Conservation (phyloP, 2,113 vertebrate genomes). For the Tachysurus vachellii region DNA sequence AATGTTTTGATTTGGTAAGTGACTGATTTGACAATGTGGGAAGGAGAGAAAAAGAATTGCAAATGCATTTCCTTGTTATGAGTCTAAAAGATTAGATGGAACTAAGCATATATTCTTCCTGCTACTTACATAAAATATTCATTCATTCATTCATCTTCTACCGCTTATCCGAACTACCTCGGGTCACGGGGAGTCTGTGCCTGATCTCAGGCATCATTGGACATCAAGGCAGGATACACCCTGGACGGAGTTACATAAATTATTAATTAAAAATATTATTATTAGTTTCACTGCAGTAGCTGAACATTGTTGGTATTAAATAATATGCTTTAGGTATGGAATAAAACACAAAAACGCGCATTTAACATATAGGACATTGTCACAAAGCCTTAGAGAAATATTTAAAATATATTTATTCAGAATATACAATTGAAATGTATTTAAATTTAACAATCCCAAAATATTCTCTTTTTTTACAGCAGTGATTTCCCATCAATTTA, state of each 20-base stretch:
- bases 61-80: constrained; percentile 5
- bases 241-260: not conserved
- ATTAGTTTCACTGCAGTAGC: not conserved
- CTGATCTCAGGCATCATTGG: too few species aligned
- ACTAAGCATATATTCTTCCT: not conserved
- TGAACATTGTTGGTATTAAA: not conserved
- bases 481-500: not conserved
- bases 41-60: not conserved
- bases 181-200: too few species aligned
- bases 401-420: too few species aligned
- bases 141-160: too few species aligned
- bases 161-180: too few species aligned
- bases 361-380: too few species aligned
- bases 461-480: not conserved
- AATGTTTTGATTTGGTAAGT: constrained; percentile 4
- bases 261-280: not conserved
- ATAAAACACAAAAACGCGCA: not conserved
- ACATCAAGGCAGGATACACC: too few species aligned
- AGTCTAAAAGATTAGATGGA: not conserved
- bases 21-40: not conserved
- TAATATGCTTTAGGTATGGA: not conserved
- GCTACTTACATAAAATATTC: not conserved
- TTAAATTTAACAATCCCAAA: too few species aligned
- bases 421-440: too few species aligned
- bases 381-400: too few species aligned